phyloP scores from a whole-genome alignment of 2,888 invertebrate species.

The Alcis repandata region DNA sequence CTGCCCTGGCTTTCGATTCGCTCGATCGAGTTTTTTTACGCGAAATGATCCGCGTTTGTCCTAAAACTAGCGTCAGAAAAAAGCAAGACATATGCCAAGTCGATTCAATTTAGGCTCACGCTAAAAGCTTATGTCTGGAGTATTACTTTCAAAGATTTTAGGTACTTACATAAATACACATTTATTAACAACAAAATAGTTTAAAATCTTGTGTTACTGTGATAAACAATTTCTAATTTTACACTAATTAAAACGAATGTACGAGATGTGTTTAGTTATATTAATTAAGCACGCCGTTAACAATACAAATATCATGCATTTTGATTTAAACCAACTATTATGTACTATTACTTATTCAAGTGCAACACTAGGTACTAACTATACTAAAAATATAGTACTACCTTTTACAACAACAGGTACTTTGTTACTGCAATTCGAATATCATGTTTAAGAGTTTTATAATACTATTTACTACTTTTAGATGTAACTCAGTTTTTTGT shows the following conservation, averaged over 20 bases:
- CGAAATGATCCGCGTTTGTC: no score
- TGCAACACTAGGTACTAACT: slow-evolving; percentile 3
- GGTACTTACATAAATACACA: no score
- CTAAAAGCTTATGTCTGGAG: no score
- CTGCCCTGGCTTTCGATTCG: no score
- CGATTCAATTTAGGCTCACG: no score
- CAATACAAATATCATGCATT: slow-evolving; percentile 13
- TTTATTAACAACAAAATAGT: no score
- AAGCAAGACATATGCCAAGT: no score
- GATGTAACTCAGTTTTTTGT: background rate
- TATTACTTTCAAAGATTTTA: no score
- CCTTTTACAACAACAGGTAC: slow-evolving; percentile 29
- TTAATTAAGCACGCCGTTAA: slow-evolving; percentile 30
- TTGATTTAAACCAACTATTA: slow-evolving; percentile 2
- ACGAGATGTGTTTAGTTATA: slow-evolving; percentile 4
- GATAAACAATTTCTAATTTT: no score
- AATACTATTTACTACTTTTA: background rate
- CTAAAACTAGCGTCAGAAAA: no score
- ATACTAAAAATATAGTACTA: slow-evolving; percentile 12
- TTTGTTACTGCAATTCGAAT: background rate
- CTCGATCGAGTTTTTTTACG: no score
- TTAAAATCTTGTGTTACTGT: no score
- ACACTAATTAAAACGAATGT: slow-evolving; percentile 2
- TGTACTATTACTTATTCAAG: background rate
- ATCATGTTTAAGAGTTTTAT: background rate